Base-by-base conservation (phyloP, 2,888 invertebrate genomes). In the Antheraea assamensis region DNA sequence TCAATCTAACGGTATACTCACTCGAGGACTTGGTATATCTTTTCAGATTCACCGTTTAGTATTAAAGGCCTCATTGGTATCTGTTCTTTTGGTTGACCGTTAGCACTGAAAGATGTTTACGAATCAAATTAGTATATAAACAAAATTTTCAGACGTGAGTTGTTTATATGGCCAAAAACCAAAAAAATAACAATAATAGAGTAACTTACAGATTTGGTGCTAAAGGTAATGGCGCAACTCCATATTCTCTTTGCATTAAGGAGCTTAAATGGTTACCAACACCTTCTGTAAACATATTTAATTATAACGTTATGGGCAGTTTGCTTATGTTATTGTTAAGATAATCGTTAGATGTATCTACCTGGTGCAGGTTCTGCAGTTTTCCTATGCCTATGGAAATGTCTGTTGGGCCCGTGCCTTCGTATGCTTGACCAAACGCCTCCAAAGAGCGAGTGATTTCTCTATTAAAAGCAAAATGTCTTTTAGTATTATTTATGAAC, bases 371-470 rank as follows among this genome's bases (percentile, higher is more conserved):
- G 78, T 52, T 94, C 93, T 0, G 88, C 90, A 49, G 85, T 91
- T 81, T 92, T 92, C 71, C 91, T 82, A 78, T 88, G 90, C 78
- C 89, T 89, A 47, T 92, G 87, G 75, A 93, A 90, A 76, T 92
- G 85, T 78, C 89, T 88, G 78, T 94, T 93, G 15, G 95, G 95
- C 8, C 96, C 96, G 82, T 97, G 97, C 76, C 97, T 96, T 85
- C 98, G 95, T 95, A 99, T 97, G 76, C 98, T 98, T 15, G 98
- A 98, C 98, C 98, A 98, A 49, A 99, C 98, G 84, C 97, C 98
- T 74, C 99, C 99, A 87, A 99, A 99, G 72, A 99, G 95, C 71
- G 98, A 98, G 91, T 99, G 99, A 90, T 99, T 99, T 88, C 99
- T 96, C 99, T 99, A 95, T 72, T 21, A 74, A 71, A 58, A 24